phyloP scores from a whole-genome alignment of 2,113 vertebrate genomes.

The Triplophysa dalaica region DNA sequence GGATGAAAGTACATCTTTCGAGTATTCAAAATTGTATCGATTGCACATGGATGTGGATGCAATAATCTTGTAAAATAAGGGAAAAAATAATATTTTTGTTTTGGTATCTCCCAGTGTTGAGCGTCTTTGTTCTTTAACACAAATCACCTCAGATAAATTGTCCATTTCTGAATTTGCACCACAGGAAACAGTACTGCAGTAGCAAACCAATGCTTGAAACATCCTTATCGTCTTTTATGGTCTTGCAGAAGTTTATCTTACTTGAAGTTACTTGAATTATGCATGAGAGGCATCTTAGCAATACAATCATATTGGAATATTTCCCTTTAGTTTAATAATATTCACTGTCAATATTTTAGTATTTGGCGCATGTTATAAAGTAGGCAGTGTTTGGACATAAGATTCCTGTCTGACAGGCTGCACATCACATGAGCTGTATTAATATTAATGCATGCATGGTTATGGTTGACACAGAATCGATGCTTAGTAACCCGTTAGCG shows the following conservation, averaged over 20 bases:
- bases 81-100: conserved; percentile 9
- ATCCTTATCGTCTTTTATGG: conserved; percentile 6
- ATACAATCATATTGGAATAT: conserved; percentile 62
- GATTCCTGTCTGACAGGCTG: background rate
- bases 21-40: conserved; percentile 11
- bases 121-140: background rate
- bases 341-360: conserved; percentile 3
- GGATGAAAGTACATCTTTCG: conserved; percentile 26
- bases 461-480: background rate
- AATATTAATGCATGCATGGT: conserved; percentile 17
- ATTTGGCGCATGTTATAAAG: conserved; percentile 27
- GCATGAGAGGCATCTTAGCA: conserved; percentile 67
- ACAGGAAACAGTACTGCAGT: background rate
- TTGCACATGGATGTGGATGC: conserved; percentile 33
- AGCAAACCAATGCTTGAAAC: conserved; percentile 3
- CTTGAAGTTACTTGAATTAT: conserved; percentile 57
- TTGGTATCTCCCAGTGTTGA: conserved; percentile 9
- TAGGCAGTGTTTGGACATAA: background rate
- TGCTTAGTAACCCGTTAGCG: background rate
- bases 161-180: conserved; percentile 15
- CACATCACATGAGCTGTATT: background rate
- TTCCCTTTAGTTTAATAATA: conserved; percentile 34
- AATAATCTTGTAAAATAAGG: conserved; percentile 21
- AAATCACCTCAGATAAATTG: conserved; percentile 4
- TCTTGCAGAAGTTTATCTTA: conserved; percentile 40